Percentiles rank a stretch among this genome's conserved stretches.
phyloP scores from a whole-genome alignment of 2,113 vertebrate species.

The Caracal caracal region DNA sequence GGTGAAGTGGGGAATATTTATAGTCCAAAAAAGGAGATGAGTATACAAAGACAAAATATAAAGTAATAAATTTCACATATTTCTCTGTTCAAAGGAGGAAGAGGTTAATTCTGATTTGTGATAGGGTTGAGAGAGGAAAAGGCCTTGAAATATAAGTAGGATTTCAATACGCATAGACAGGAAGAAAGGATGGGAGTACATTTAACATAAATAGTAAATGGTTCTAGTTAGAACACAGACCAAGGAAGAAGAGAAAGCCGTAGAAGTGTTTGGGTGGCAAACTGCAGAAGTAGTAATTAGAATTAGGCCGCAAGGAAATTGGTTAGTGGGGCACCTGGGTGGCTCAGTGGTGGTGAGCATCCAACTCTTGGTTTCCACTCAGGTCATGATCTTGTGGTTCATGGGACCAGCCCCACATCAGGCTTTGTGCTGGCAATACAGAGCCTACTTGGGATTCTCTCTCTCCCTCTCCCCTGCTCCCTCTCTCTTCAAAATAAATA shows the following conservation, averaged over 20 bases:
- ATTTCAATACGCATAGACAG: not conserved
- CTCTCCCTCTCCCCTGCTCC: no score
- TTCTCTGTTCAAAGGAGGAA: not conserved
- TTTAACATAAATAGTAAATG: not conserved
- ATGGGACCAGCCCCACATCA: no score
- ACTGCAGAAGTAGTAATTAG: not conserved
- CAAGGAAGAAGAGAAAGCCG: not conserved
- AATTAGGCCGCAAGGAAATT: not conserved
- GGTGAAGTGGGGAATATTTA: not conserved
- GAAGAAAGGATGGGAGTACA: not conserved
- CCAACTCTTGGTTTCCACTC: no score
- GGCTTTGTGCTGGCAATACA: no score
- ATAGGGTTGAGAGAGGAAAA: not conserved
- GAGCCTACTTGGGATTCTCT: no score
- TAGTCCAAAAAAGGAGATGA: not conserved
- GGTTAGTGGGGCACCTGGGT: not conserved
- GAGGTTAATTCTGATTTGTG: not conserved
- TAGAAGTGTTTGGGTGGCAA: not conserved
- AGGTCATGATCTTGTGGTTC: no score
- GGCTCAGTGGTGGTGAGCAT: no score
- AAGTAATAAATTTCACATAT: not conserved
- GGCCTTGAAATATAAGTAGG: not conserved
- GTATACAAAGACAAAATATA: not conserved
- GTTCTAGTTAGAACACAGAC: not conserved
- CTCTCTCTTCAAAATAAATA: no score